Conservation (phyloP, 2,888 invertebrate genomes). For the Sericinus montela region DNA sequence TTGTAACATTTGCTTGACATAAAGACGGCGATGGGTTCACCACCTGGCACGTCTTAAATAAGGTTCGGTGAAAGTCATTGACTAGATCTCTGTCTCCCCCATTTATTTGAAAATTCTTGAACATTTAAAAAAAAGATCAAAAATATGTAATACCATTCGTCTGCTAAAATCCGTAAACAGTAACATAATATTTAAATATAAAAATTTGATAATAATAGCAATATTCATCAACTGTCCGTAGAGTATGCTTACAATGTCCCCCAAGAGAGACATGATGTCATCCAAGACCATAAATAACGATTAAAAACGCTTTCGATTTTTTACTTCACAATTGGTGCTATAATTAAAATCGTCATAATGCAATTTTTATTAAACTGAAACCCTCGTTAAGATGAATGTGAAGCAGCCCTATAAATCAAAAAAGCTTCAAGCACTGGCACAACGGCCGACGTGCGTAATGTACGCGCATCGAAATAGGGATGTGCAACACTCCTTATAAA, state of each 20-base stretch:
- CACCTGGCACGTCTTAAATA: no score
- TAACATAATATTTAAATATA: no score
- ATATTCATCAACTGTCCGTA: background rate
- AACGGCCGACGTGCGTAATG: conserved; percentile 5
- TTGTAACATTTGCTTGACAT: no score
- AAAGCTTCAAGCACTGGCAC: background rate
- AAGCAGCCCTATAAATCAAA: conserved; percentile 10
- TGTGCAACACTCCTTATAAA: conserved; percentile 34
- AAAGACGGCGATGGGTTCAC: no score
- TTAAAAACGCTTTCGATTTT: background rate
- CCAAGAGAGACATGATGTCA: background rate
- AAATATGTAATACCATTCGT: no score
- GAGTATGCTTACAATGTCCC: background rate
- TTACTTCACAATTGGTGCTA: conserved; percentile 3
- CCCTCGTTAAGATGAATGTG: conserved; percentile 5
- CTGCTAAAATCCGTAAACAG: no score
- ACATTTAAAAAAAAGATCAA: no score
- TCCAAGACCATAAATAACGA: conserved; percentile 4
- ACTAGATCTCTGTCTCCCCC: no score
- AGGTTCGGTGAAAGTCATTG: no score
- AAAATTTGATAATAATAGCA: no score
- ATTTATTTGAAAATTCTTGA: no score
- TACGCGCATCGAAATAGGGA: conserved; percentile 21
- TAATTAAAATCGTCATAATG: conserved; percentile 13
- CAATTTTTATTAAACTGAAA: conserved; percentile 6